Base-by-base conservation (phyloP, 2,113 vertebrate genomes). In the Xyrauchen texanus region DNA sequence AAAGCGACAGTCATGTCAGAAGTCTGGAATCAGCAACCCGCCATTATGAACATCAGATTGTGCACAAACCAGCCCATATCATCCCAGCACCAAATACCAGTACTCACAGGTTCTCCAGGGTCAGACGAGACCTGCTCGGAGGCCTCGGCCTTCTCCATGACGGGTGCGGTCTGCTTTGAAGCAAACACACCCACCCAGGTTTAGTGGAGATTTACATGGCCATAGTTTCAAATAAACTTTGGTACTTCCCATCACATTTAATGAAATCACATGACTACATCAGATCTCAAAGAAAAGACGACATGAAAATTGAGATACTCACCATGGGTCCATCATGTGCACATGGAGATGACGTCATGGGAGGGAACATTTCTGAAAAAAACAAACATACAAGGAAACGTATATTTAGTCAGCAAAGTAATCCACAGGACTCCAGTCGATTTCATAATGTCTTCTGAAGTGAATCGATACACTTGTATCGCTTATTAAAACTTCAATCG, bases 261-360 rank as follows among this genome's bases (percentile, higher is more conserved):
- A 9, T 72, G 47, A 51, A 0, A 45, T 80, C 53, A 64, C 58
- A 84, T 53, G n/a, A n/a, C 21, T 7, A 70, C 46, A 68, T 65
- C 47, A 68, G 0, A 34, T 34, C 21, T 34, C 21, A 34, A 34
- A 68, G 57, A 16, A 49, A 47, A 64, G 2, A 0, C 0, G 3
- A 34, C 21, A 34, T 34, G 21, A 34, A 34, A 34, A 34, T 0
- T 8, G 57, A 8, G 44, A 67, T 1, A 13, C 12, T 63, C 15
- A 4, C 42, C 44, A 52, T 97, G 85, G 92, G 88, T 86, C 83
- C 85, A 1, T 96, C 95, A 85, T 91, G 78, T 81, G 92, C 88
- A 16, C 93, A 88, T 5, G 97, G 96, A 6, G 96, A 98, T 0
- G 97, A 96, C 58, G 94, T 95, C 65, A 96, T 92, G 3, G 96